Evolutionary conservation across 2,888 invertebrate genomes (phyloP), one percentile per base, ranked within the genome.

Genomic region (Ptilodon capucinus): DNA sequence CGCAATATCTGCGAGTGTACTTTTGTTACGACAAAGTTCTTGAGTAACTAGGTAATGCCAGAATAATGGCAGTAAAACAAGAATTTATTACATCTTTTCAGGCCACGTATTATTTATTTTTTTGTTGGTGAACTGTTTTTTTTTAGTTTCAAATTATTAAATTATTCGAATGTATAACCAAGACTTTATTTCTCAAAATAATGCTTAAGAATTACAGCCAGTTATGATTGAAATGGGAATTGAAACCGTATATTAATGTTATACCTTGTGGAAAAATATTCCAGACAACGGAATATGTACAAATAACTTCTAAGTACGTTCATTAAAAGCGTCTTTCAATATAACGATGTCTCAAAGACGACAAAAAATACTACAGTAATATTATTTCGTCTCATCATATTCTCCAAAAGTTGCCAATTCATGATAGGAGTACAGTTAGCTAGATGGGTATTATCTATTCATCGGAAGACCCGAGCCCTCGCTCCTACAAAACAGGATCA

Each of bases 381-480:
- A 69, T 71, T 69, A 69, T 71, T 64, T 64, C 62, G 59, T 60
- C 54, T 57, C 44, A 52, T 46, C 57, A 64, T 71, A 71, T 71
- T 71, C 63, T 69, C 61, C 60, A 71, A 77, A 82, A 81, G 78
- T 79, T 79, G 81, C 80, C 81, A 74, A 84, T 81, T 87, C 88
- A 86, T 79, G 83, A 79, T 79, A 78, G 74, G 79, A 75, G 74
- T 76, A 72, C 75, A 78, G 82, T 81, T 81, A 79, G 80, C 79
- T 76, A 77, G 82, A 80, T 84, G 80, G 80, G 83, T 84, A 83
- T 86, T 86, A 86, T 84, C 87, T 84, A 86, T 87, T 86, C 87
- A 87, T 83, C 81, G 84, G 58, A 70, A 71, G 76, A 13, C 76
- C 81, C 77, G 68, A 68, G 70, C 79, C 80, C 72, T 79, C 71